Base-by-base conservation (phyloP, 1,140 invertebrate species). In the Bradynema listronoti region DNA sequence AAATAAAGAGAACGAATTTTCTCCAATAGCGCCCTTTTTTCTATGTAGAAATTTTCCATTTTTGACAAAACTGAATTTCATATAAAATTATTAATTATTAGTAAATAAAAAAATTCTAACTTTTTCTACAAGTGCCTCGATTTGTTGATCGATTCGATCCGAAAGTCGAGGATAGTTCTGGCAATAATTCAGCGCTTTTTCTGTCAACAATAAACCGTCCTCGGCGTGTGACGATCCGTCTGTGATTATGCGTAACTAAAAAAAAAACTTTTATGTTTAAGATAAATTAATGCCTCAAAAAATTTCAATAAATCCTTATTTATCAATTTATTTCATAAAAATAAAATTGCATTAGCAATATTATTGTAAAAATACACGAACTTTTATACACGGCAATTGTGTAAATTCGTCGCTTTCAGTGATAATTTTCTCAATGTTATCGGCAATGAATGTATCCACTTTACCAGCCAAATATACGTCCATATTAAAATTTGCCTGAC, bases 381-480 rank as follows among this genome's bases (percentile, higher is more conserved):
- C 83, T 68, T 83, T 82, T 34, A 87, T 80, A 60, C 84, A 83
- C 14, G 84, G 83, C 36, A 88, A 78, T 6, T 82, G 80, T 27
- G 84, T 80, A 16, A 87, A 80, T 46, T 82, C 63, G 78, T 55
- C 24, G 49, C 80, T 74, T 79, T 81, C 82, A 65, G 82, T 80
- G 36, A 83, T 82, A n/a, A 87, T 79, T 27, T 81, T 79, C 29
- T 71, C 71, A 42, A 69, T 52, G 43, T 68, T 71, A 33, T 67
- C 59, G 7, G 24, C 46, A 32, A 68, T 73, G 41, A 68, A 68
- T 27, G 66, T 32, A 36, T 69, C 66, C 16, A 73, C 71, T 53
- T 70, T 65, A 39, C 39, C 54, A 33, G 70, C 57, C 0, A 74
- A 39, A 49, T 62, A 71, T 2, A 25, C 42, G 57, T 74, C 72